These are phyloP conservation scores for Pseudorectes ferrugineus DNA, from an alignment of 2,113 vertebrate genomes.

Conservation along the genomic window DNA sequence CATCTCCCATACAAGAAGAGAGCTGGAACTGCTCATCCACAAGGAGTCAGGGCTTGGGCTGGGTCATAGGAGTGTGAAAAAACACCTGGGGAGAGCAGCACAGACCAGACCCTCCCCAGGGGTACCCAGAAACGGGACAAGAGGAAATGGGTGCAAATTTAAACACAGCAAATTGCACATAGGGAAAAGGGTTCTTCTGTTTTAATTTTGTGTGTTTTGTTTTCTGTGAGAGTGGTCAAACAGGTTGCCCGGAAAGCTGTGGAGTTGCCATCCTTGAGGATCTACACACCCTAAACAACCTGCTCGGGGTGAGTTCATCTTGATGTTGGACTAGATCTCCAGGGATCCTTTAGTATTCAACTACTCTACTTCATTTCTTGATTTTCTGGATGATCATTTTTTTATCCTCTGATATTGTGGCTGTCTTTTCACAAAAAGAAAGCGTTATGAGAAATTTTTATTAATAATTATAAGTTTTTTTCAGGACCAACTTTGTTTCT, in stretches of 20 bases:
- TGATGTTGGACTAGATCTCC: not conserved
- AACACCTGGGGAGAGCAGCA: not conserved
- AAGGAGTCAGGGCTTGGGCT: too few species aligned
- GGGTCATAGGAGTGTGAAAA: too few species aligned
- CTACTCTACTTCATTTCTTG: not conserved
- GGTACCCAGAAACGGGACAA: not conserved
- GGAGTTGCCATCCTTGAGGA: not conserved
- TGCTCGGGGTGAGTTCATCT: not conserved
- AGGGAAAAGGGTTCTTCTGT: not conserved
- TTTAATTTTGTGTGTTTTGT: not conserved
- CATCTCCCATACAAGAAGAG: not conserved
- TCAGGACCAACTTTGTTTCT: not conserved
- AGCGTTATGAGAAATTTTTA: not conserved
- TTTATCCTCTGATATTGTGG: not conserved
- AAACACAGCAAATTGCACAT: not conserved
- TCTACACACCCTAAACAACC: not conserved
- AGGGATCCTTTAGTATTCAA: not conserved
- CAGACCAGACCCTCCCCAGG: not conserved
- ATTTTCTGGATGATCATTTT: not conserved
- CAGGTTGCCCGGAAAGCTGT: not conserved
- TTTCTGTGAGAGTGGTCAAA: not conserved
- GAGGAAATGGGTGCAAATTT: too few species aligned
- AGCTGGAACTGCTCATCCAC: not conserved
- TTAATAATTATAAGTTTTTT: slow-evolving; percentile 13
- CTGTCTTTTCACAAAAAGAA: not conserved